Base-by-base conservation (phyloP, 2,797 vertebrate genomes). In the Ciconia nigra region DNA sequence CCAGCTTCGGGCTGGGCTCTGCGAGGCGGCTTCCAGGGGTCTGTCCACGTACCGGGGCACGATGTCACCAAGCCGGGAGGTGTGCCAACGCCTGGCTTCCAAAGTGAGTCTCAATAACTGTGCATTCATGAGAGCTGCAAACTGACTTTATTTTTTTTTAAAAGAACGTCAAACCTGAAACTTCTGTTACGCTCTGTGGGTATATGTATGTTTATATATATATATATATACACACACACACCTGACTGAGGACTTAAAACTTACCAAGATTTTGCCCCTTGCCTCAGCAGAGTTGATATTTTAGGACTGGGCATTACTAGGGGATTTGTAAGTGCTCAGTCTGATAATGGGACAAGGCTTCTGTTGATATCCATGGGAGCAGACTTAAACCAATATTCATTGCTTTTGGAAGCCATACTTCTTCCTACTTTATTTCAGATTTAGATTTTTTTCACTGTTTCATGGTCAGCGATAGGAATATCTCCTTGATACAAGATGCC, bases 1-100 rank as follows among this genome's bases (percentile, higher is more conserved):
- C 62, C 41, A 10, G 41, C 15, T 51, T 15, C 0, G 4, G 46
- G 72, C 59, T 61, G 63, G 49, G 76, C 42, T 65, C 77, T 59
- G 55, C 6, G 4, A 15, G 55, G 19, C 0, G 2, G 12, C n/a
- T 65, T 15, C 81, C 44, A 20, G 76, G 35, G 39, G 44, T 71
- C 8, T 24, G 44, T 1, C 69, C 61, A 13, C 1, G 7, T 11
- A 0, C 73, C 11, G 44, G n/a, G n/a, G 15, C 41, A n/a, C 0
- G 3, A 21, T 22, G 70, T 59, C 7, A 10, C 77, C 69, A 16
- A 15, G n/a, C 17, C 3, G 10, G 54, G 59, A 79, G 24, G 7
- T 25, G 33, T 62, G 73, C 49, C 69, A 35, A 21, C 35, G 35
- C 49, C 54, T 28, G 74, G 22, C 55, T 69, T n/a, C 66, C 62